Conservation (phyloP, 2,797 vertebrate genomes). For the Sebastes elongatus region DNA sequence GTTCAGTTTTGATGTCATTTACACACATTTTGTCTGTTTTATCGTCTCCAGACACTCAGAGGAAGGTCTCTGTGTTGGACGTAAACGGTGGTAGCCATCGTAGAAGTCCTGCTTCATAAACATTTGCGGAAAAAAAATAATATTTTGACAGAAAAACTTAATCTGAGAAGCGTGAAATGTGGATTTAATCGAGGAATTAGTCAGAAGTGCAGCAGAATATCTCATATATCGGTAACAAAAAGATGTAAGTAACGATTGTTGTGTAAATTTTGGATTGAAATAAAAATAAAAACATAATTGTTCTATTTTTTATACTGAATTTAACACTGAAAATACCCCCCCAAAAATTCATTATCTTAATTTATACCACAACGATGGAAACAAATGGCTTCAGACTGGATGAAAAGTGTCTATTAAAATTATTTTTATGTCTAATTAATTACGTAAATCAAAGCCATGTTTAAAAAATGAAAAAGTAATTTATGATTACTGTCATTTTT, state of each 20-base stretch:
- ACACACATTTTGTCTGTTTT: background rate
- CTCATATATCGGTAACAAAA: too few species aligned
- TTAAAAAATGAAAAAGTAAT: background rate
- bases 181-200: background rate
- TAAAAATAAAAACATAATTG: background rate
- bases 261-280: background rate
- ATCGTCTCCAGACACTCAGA: background rate
- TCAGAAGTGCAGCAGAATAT: background rate
- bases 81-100: background rate
- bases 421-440: background rate
- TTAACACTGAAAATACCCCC: background rate
- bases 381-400: background rate
- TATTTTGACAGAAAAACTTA: too few species aligned
- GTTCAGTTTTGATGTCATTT: background rate
- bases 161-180: background rate
- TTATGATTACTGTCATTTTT: background rate
- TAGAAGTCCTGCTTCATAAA: background rate
- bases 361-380: background rate
- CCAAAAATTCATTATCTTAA: background rate
- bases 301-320: background rate
- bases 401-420: background rate
- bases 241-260: background rate
- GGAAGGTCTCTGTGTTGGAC: slow-evolving; percentile 10
- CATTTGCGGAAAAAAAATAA: background rate
- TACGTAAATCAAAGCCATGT: background rate